phyloP scores from a whole-genome alignment of 2,888 invertebrate genomes.

The Eustalomyia histrio region DNA sequence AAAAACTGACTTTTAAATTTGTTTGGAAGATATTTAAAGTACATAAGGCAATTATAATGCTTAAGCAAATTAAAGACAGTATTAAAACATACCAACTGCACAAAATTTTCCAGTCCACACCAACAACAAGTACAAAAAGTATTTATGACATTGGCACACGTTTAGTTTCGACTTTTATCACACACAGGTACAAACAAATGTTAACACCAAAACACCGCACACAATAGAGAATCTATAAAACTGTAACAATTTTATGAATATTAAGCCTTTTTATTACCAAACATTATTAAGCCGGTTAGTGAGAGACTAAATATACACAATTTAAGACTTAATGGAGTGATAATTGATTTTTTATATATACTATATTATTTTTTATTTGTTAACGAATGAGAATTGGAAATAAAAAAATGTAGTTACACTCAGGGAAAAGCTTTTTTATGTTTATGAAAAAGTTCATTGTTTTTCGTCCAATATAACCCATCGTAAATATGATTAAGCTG shows the following conservation, averaged over 20 bases:
- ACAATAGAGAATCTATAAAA: slow-evolving; percentile 50
- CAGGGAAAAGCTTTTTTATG: no score
- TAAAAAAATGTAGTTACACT: no score
- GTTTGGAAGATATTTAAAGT: not conserved
- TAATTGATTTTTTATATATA: slow-evolving; percentile 53
- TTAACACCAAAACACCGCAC: slow-evolving; percentile 9
- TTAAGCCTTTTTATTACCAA: slow-evolving; percentile 46
- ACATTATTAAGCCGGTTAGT: slow-evolving; percentile 46
- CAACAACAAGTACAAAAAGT: no score
- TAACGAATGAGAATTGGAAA: slow-evolving; percentile 20
- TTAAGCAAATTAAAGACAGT: not conserved
- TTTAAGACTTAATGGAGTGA: slow-evolving; percentile 56
- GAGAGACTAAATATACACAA: slow-evolving; percentile 49
- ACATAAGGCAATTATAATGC: not conserved
- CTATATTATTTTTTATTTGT: not conserved
- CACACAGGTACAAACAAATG: slow-evolving; percentile 31
- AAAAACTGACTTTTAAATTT: no score
- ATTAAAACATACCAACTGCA: slow-evolving; percentile 44
- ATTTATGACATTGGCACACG: slow-evolving; percentile 38
- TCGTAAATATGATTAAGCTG: no score
- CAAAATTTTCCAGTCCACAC: slow-evolving; percentile 30
- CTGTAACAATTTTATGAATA: slow-evolving; percentile 51
- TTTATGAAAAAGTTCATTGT: no score
- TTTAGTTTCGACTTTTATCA: slow-evolving; percentile 43
- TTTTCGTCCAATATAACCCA: no score